A percentile compares a stretch with the other conserved stretches of the same genome.
These are phyloP conservation scores for Andricus grossulariae DNA, from an alignment of 1,140 invertebrate species.

Conservation along the genomic window DNA sequence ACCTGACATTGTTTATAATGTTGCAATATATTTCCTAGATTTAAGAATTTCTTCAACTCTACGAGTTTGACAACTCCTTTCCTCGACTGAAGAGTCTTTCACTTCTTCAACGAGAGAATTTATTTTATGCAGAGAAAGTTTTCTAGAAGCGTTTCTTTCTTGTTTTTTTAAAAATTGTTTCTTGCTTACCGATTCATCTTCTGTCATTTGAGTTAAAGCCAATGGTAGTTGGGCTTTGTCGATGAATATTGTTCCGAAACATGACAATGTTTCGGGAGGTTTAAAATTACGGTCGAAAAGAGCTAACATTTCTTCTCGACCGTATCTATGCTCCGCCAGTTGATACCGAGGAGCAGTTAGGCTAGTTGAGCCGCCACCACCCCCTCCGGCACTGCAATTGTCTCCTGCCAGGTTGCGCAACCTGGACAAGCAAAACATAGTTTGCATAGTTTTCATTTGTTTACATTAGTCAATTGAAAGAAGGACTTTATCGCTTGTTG, in stretches of 20 bases:
- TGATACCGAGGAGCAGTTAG: slow-evolving; percentile 77
- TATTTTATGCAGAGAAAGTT: too few relatives aligned
- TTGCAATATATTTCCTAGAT: too few relatives aligned
- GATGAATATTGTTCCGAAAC: slow-evolving; percentile 81
- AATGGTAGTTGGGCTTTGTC: slow-evolving; percentile 87
- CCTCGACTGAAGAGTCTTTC: too few relatives aligned
- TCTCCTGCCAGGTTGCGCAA: slow-evolving; percentile 80
- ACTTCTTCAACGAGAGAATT: too few relatives aligned
- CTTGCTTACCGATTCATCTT: slow-evolving; percentile 85
- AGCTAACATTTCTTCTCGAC: slow-evolving; percentile 92
- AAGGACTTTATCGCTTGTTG: too few relatives aligned
- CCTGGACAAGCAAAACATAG: slow-evolving; percentile 60
- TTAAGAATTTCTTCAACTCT: too few relatives aligned
- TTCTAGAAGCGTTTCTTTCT: too few relatives aligned
- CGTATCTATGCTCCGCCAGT: slow-evolving; percentile 87
- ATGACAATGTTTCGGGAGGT: slow-evolving; percentile 81
- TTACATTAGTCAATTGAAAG: not conserved
- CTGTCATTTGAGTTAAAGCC: slow-evolving; percentile 84
- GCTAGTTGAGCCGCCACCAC: slow-evolving; percentile 71
- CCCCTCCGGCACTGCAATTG: slow-evolving; percentile 66
- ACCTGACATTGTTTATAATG: too few relatives aligned
- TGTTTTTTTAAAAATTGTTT: too few relatives aligned
- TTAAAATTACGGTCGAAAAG: slow-evolving; percentile 83
- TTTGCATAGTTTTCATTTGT: slow-evolving; percentile 1
- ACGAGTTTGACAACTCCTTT: too few relatives aligned